Evolutionary conservation across 92 coral and sea anemone species (phyloP).

Genomic region (Actinostola sp.): DNA sequence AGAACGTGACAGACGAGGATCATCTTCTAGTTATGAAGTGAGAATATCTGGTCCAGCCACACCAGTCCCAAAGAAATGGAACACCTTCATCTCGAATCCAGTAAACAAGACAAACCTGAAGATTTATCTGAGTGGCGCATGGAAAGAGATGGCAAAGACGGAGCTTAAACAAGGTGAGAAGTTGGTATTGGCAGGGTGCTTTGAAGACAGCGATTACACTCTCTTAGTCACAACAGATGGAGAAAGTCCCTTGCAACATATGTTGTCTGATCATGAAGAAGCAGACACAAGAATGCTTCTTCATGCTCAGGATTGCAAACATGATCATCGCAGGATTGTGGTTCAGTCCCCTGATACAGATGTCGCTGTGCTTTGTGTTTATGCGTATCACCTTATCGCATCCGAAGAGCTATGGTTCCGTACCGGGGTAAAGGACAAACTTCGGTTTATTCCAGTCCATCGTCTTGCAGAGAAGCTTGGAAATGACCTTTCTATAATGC

Average conservation of each 20-base stretch:
- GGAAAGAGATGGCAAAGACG: background rate
- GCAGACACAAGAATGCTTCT: too few relatives aligned
- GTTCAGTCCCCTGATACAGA: slow-evolving; percentile 42
- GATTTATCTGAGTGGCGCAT: background rate
- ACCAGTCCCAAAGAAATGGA: slow-evolving; percentile 12
- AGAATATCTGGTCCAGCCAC: slow-evolving; percentile 1
- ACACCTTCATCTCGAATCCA: slow-evolving; percentile 17
- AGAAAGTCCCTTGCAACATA: background rate
- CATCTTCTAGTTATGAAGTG: slow-evolving; percentile 8
- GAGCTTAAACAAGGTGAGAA: background rate
- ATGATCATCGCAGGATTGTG: slow-evolving; percentile 21
- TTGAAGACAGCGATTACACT: background rate
- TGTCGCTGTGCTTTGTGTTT: slow-evolving; percentile 17
- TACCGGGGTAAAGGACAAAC: slow-evolving; percentile 41
- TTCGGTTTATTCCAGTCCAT: slow-evolving; percentile 31
- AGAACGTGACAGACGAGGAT: slow-evolving; percentile 12
- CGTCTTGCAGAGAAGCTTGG: slow-evolving; percentile 17
- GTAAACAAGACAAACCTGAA: slow-evolving; percentile 3
- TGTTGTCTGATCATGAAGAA: slow-evolving; percentile 13
- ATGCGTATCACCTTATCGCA: background rate
- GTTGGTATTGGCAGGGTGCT: slow-evolving; percentile 15
- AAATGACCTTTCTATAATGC: slow-evolving; percentile 3
- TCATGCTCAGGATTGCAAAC: slow-evolving; percentile 14
- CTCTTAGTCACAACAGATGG: background rate
- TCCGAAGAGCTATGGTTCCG: slow-evolving; percentile 26